Evolutionary conservation across 2,797 vertebrate genomes (phyloP).

Genomic region (Falco novaeseelandiae): DNA sequence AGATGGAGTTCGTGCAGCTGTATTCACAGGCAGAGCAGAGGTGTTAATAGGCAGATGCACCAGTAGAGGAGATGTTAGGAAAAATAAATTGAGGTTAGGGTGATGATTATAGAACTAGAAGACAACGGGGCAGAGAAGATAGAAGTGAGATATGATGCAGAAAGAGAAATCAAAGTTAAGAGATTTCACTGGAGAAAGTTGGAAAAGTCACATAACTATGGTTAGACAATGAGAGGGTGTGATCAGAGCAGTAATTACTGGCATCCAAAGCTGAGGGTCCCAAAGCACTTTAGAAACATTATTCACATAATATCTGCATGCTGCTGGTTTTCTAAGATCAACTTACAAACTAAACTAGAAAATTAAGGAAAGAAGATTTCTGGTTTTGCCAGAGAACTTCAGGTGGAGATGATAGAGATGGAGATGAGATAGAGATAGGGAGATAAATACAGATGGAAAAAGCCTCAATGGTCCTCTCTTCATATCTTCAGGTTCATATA

Average conservation of each 20-base stretch:
- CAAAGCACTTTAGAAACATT: background rate
- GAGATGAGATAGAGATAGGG: background rate
- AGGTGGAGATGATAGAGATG: background rate
- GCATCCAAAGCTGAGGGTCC: background rate
- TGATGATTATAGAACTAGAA: background rate
- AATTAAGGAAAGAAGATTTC: background rate
- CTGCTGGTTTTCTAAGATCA: background rate
- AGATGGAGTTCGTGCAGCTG: constrained; percentile 41
- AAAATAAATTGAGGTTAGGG: constrained; percentile 28
- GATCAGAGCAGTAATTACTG: background rate
- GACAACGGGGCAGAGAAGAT: background rate
- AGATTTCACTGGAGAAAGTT: background rate
- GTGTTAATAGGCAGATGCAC: constrained; percentile 37
- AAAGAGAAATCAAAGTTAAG: background rate
- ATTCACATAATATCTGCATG: background rate
- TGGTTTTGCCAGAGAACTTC: background rate
- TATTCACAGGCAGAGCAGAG: background rate
- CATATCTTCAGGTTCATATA: background rate
- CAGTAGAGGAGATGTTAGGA: constrained; percentile 1
- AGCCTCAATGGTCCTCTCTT: background rate
- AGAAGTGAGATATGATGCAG: background rate
- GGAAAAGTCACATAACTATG: background rate
- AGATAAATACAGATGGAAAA: background rate
- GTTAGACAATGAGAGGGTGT: background rate
- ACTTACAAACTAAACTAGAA: background rate